These are phyloP conservation scores for Ploceus nigricollis DNA, from an alignment of 2,113 vertebrate genomes.

Conservation along the genomic window DNA sequence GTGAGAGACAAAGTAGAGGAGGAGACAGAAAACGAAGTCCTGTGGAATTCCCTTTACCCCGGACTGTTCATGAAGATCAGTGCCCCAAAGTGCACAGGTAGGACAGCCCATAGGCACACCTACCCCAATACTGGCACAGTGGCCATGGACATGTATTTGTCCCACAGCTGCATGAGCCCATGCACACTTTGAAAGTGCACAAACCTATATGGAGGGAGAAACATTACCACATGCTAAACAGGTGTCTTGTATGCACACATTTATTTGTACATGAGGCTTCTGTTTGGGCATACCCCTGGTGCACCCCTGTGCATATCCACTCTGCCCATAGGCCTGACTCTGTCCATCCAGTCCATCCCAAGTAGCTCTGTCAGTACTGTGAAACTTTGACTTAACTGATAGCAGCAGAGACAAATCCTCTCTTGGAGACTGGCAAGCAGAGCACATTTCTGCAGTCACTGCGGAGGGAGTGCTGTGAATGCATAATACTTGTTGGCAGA, in stretches of 20 bases:
- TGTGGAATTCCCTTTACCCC: not conserved
- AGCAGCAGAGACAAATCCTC: not conserved
- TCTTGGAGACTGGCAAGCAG: not conserved
- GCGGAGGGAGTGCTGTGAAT: not conserved
- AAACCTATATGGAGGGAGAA: not conserved
- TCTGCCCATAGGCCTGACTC: not conserved
- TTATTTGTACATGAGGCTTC: not conserved
- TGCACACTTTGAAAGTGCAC: not conserved
- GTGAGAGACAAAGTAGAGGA: not conserved
- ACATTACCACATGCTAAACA: accelerated
- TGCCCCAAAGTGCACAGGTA: not conserved
- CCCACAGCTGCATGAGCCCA: not conserved
- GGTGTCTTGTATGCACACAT: not conserved
- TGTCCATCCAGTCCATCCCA: not conserved
- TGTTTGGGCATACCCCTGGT: not conserved
- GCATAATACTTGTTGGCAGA: not conserved
- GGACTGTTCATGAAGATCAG: not conserved
- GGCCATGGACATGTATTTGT: not conserved
- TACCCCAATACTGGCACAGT: accelerated
- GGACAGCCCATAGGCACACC: not conserved
- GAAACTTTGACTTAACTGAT: not conserved
- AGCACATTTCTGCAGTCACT: not conserved
- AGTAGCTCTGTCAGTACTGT: not conserved
- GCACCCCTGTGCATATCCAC: not conserved
- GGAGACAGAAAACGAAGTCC: not conserved